Evolutionary conservation across 2,113 vertebrate genomes (phyloP), one percentile per base, ranked within the genome.

Genomic region (Tauraco erythrolophus): DNA sequence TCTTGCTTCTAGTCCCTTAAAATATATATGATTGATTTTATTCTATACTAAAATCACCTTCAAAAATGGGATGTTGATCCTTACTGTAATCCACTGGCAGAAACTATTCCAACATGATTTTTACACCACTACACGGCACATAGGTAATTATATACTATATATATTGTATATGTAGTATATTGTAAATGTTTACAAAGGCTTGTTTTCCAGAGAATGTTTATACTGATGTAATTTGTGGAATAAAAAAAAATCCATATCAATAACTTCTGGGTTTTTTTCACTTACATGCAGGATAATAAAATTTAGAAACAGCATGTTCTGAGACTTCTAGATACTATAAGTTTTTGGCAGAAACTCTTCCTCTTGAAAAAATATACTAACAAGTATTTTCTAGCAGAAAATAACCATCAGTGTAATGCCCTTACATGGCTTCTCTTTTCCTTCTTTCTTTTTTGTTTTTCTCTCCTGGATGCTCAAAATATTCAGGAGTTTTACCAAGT

Each of bases 341-440:
- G 31, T 54, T 92, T 88, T 86, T 90, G 18, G n/a, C 35, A 93
- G 56, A 87, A 7, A 30, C 31, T n/a, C 15, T 57, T 68, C 19
- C 50, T 86, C 37, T 71, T 77, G 31, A 93, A 95, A 93, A 64
- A 58, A 81, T 60, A 78, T 30, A 46, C 22, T 64, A 66, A 43
- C 27, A 57, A 89, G 24, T 95, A 18, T 82, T 95, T 97, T 96
- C 48, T 96, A 92, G 30, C 14, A 96, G 84, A 90, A 94, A 91
- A 92, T 23, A 58, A 4, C 19, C 45, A 86, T 75, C 14, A 64
- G 19, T 70, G 23, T 30, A 89, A 68, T 86, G 7, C 6, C 16
- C 19, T 94, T 87, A 74, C 21, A 71, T 79, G 48, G 19, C 12
- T 87, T 84, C 35, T 75, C 2, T 57, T 39, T n/a, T 35, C 6